Conservation (phyloP, 2,888 invertebrate species). For the Ditylenchus weischeri region DNA sequence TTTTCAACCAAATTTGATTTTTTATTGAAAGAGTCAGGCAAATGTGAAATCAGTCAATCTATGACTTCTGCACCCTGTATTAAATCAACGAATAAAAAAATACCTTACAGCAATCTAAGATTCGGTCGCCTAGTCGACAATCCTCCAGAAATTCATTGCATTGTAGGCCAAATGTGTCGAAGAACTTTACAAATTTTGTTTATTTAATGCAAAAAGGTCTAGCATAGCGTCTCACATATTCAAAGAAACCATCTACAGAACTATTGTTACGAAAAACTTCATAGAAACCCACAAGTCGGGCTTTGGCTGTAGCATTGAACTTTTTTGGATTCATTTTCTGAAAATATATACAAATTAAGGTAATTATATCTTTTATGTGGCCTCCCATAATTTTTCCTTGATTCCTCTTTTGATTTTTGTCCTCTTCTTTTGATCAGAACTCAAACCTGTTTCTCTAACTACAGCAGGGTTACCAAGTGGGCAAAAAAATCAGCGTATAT, state of each 20-base stretch:
- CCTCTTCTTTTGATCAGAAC: no score
- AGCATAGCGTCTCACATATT: conserved; percentile 11
- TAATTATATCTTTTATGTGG: no score
- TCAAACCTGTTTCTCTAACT: no score
- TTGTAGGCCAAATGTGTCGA: conserved; percentile 32
- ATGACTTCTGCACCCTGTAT: not conserved
- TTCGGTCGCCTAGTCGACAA: conserved; percentile 32
- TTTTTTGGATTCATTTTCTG: conserved; percentile 26
- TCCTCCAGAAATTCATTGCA: conserved; percentile 33
- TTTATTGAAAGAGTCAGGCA: no score
- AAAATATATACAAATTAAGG: not conserved
- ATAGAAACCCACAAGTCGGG: conserved; percentile 24
- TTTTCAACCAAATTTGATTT: no score
- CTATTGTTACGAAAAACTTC: conserved; percentile 18
- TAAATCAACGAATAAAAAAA: no score
- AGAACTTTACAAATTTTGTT: conserved; percentile 25
- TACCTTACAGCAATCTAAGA: conserved; percentile 35
- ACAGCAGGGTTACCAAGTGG: no score
- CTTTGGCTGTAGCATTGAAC: conserved; percentile 17
- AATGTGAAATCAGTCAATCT: no score
- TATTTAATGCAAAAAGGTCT: not conserved
- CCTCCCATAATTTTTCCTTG: no score
- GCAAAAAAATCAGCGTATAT: no score
- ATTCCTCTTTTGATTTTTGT: no score
- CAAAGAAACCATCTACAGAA: conserved; percentile 21